Evolutionary conservation across 2,888 invertebrate species (phyloP).

Genomic region (Spicauda simplicius): DNA sequence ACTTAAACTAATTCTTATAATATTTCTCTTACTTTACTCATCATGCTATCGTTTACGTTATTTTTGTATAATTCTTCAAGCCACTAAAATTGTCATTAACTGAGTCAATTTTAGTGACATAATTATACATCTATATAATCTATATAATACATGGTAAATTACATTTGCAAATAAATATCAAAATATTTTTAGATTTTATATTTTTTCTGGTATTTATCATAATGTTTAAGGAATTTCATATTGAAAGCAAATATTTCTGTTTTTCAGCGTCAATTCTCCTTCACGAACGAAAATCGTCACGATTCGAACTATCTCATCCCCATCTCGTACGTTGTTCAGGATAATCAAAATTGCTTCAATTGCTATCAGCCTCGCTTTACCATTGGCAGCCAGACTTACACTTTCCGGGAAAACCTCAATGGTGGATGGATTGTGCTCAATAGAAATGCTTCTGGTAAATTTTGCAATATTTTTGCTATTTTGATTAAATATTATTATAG

Average conservation of each 20-base stretch:
- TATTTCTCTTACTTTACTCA: not conserved
- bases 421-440: constrained; percentile 77
- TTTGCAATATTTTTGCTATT: not conserved
- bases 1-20: too few species aligned
- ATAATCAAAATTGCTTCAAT: constrained; percentile 70
- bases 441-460: constrained; percentile 69
- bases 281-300: constrained; percentile 52
- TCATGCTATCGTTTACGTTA: too few species aligned
- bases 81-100: too few species aligned
- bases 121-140: too few species aligned
- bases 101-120: too few species aligned
- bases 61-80: not conserved
- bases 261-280: constrained; percentile 71
- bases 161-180: too few species aligned
- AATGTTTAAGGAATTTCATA: too few species aligned
- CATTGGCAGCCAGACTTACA: constrained; percentile 65
- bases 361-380: constrained; percentile 72
- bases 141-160: too few species aligned
- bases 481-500: too few species aligned
- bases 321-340: constrained; percentile 70
- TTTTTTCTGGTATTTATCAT: too few species aligned
- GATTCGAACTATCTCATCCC: constrained; percentile 70
- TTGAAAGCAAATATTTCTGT: not conserved
- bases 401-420: constrained; percentile 71
- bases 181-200: too few species aligned